Evolutionary conservation across 2,888 invertebrate genomes (phyloP).

Genomic region (Epinotia nisella): DNA sequence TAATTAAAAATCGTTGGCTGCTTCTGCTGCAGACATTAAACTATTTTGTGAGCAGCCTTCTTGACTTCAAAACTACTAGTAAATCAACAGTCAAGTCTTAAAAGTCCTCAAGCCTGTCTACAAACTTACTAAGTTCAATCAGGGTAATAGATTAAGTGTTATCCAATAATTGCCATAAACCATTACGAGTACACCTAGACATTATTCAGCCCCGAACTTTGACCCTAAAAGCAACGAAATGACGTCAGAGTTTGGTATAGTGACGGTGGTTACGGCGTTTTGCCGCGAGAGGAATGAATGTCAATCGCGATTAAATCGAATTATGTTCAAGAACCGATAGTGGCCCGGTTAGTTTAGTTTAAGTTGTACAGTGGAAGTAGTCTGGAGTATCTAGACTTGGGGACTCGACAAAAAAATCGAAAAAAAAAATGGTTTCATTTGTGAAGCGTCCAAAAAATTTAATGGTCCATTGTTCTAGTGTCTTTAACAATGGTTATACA

Average conservation of each 20-base stretch:
- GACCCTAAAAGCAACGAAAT: background rate
- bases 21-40: background rate
- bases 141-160: conserved; percentile 24
- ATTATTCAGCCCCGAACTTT: conserved; percentile 24
- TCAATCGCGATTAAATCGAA: conserved; percentile 33
- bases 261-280: conserved; percentile 6
- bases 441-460: no score
- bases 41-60: background rate
- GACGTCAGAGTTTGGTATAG: background rate
- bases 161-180: conserved; percentile 29
- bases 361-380: background rate
- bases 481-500: no score
- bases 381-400: background rate
- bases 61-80: background rate
- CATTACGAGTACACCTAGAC: conserved; percentile 26
- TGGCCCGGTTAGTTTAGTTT: conserved; percentile 23
- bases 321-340: conserved; percentile 41
- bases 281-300: background rate
- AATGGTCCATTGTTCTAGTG: no score
- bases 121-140: conserved; percentile 2
- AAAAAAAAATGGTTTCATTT: no score
- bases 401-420: no score
- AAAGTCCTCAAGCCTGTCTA: background rate
- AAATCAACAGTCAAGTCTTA: background rate
- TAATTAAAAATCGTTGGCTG: no score